A percentile compares a stretch with the other conserved stretches of the same genome.
These are phyloP conservation scores for Zelleria hepariella DNA, from an alignment of 2,888 invertebrate species.

Conservation along the genomic window DNA sequence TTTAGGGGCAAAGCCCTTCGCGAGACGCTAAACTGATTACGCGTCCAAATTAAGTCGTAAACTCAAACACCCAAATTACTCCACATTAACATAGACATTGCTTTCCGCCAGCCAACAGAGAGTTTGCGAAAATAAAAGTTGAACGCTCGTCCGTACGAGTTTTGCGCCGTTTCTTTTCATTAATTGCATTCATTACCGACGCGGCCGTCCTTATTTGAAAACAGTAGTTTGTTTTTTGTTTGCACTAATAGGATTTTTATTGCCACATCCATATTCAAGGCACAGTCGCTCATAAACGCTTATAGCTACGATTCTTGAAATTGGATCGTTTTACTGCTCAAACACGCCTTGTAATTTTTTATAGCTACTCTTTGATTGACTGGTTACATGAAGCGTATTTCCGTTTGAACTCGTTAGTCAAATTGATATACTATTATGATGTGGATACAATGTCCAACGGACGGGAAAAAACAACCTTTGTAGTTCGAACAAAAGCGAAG, in stretches of 20 bases:
- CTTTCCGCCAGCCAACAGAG: slow-evolving; percentile 19
- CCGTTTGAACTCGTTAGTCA: no score
- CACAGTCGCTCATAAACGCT: no score
- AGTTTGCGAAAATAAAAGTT: slow-evolving; percentile 1
- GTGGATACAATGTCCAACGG: no score
- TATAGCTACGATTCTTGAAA: not conserved
- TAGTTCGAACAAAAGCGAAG: not conserved
- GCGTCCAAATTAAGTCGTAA: slow-evolving; percentile 67
- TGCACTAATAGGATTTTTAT: not conserved
- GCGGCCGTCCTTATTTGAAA: not conserved
- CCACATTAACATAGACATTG: slow-evolving; percentile 46
- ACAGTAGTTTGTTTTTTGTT: not conserved
- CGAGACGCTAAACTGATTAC: slow-evolving; percentile 61
- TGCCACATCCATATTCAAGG: not conserved
- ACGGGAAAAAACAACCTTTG: not conserved
- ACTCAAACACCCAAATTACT: slow-evolving; percentile 59
- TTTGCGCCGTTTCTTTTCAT: slow-evolving; percentile 4
- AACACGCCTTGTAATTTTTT: no score
- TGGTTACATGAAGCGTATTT: no score
- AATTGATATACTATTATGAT: no score
- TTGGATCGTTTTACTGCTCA: no score
- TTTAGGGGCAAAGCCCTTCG: not conserved
- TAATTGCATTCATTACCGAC: slow-evolving; percentile 2
- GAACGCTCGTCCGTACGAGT: not conserved
- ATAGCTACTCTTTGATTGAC: no score